Evolutionary conservation across 2,113 vertebrate species (phyloP), one percentile per base, ranked within the genome.

Genomic region (Mugil cephalus): DNA sequence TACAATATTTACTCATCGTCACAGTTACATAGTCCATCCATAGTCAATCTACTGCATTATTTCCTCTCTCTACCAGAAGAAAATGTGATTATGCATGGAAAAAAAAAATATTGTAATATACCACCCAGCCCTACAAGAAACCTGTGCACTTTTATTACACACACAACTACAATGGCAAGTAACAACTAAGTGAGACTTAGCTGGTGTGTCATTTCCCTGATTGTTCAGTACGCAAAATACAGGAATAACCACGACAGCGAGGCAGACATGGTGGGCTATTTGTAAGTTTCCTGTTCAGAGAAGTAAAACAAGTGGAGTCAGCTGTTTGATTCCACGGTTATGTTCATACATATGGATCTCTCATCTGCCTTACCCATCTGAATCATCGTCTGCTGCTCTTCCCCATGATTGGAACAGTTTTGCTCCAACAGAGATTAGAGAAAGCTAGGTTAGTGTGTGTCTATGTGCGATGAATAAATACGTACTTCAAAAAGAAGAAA

Each of bases 331-430:
- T 54, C 68, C 42, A 56, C 8, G 42, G 52, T 61, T 50, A 70
- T 77, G 43, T 66, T 85, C 69, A 87, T 82, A 77, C 82, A 87
- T 74, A 83, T 80, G 60, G 51, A 77, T 82, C 30, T 46, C 30
- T 84, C 66, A 64, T 68, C 51, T 69, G 74, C 61, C 38, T 76
- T 78, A 21, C 50, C 55, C 46, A 54, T 79, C 79, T 82, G 61
- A 82, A 82, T 87, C 82, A 58, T 30, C 59, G 67, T 86, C 83
- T 76, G 74, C 74, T 74, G 71, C 69, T 80, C 48, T 54, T 66
- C 54, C 30, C 46, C 39, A 19, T 75, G 76, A 84, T 83, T 82
- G 48, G 60, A 79, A 53, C 24, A 9, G 42, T 80, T 67, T 63
- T 77, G 50, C 47, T 60, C 43, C 59, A 58, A 51, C 56, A 3